A percentile compares a stretch with the other conserved stretches of the same genome.
These are phyloP conservation scores for Watersipora subatra DNA, from an alignment of 1,140 invertebrate species.

Conservation along the genomic window DNA sequence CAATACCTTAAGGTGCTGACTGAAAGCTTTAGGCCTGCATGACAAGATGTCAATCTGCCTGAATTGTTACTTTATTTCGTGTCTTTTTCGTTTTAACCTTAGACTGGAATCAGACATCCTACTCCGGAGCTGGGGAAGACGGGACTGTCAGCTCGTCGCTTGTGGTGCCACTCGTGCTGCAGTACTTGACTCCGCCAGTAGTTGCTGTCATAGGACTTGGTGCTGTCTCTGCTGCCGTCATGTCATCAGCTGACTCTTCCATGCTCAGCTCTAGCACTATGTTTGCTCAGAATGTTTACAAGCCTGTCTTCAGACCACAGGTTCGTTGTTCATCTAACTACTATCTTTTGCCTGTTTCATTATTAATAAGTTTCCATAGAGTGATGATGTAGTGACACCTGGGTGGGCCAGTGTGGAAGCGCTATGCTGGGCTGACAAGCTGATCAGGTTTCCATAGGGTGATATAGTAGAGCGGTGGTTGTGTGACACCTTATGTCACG, in stretches of 20 bases:
- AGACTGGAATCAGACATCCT: slow-evolving; percentile 86
- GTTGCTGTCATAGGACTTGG: slow-evolving; percentile 90
- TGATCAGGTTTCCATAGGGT: background rate
- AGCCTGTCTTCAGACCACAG: slow-evolving; percentile 80
- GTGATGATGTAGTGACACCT: no score
- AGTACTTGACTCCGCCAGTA: slow-evolving; percentile 77
- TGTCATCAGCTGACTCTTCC: slow-evolving; percentile 94
- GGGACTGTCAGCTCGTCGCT: slow-evolving; percentile 63
- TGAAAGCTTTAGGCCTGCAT: no score
- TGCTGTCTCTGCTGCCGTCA: slow-evolving; percentile 88
- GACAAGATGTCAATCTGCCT: no score
- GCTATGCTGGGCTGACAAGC: background rate
- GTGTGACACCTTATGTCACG: no score
- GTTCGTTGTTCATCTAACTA: slow-evolving; percentile 39
- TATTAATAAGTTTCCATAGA: no score
- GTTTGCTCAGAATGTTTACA: slow-evolving; percentile 94
- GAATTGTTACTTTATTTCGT: no score
- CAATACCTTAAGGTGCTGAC: no score
- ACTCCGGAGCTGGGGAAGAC: slow-evolving; percentile 51
- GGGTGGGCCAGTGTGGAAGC: no score
- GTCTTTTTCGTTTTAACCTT: slow-evolving; percentile 9
- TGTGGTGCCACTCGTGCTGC: slow-evolving; percentile 87
- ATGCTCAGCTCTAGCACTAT: slow-evolving; percentile 87
- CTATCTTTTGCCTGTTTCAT: background rate
- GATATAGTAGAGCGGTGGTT: background rate